Evolutionary conservation across 2,888 invertebrate genomes (phyloP).

Genomic region (Melanotus villosus): DNA sequence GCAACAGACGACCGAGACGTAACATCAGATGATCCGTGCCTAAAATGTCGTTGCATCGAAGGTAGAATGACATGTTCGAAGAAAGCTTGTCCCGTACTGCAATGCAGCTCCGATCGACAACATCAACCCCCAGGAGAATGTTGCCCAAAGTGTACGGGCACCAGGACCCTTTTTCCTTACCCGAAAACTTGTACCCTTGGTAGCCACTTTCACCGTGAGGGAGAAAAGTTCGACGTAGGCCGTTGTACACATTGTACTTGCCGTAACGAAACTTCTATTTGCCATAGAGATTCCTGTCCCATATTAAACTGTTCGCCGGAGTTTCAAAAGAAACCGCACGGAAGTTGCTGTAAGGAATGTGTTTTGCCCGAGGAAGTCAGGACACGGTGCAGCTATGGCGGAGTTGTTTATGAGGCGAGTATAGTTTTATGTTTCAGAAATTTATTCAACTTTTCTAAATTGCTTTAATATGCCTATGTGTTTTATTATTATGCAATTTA

Average conservation of each 20-base stretch:
- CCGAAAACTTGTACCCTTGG: conserved; percentile 71
- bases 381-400: conserved; percentile 77
- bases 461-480: too few relatives aligned
- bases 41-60: conserved; percentile 85
- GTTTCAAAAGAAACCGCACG: conserved; percentile 75
- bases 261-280: conserved; percentile 83
- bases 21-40: conserved; percentile 87
- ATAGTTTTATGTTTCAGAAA: conserved; percentile 1
- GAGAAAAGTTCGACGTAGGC: conserved; percentile 52
- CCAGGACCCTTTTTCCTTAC: conserved; percentile 68
- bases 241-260: conserved; percentile 89
- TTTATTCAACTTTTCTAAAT: too few relatives aligned
- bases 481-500: too few relatives aligned
- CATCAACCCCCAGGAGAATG: conserved; percentile 84
- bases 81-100: conserved; percentile 90
- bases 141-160: conserved; percentile 73
- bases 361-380: conserved; percentile 79
- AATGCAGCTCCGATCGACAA: conserved; percentile 82
- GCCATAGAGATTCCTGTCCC: conserved; percentile 87
- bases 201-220: conserved; percentile 55
- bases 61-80: conserved; percentile 83
- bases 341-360: conserved; percentile 85
- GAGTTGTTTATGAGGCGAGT: conserved; percentile 80
- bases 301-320: conserved; percentile 89
- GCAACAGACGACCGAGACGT: conserved; percentile 84